Evolutionary conservation across 2,888 invertebrate species (phyloP).

Genomic region (Ischnura elegans): DNA sequence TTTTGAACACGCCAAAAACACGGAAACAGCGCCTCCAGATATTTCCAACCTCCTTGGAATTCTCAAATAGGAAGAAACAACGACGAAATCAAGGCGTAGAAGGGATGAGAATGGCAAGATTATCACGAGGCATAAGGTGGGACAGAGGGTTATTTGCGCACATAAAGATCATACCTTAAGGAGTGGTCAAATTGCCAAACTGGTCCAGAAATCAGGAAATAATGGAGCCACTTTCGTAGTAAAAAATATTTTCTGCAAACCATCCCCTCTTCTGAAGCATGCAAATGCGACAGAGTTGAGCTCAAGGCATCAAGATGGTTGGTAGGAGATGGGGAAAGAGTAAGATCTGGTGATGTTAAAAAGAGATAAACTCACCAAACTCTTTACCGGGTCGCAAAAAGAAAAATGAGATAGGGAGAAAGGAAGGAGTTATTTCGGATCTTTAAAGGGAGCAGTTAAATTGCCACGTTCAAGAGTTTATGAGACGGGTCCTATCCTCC

Average conservation of each 20-base stretch:
- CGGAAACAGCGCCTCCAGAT: no score
- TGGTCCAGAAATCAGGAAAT: constrained; percentile 11
- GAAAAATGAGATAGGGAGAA: neutral
- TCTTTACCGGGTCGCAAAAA: neutral
- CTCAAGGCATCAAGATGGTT: neutral
- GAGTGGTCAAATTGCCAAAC: neutral
- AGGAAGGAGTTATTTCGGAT: neutral
- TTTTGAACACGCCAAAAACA: no score
- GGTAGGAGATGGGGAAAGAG: neutral
- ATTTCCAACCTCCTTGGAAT: no score
- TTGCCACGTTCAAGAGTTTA: neutral
- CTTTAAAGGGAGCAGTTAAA: neutral
- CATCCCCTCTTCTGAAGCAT: constrained; percentile 16
- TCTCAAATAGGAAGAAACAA: no score
- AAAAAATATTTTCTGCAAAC: no score
- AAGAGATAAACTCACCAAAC: constrained; percentile 35
- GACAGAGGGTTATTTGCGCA: neutral
- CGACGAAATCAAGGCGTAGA: no score
- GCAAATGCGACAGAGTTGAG: constrained; percentile 43
- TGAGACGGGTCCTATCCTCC: neutral
- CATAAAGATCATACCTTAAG: no score
- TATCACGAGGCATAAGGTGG: neutral
- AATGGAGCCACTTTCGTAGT: constrained; percentile 56
- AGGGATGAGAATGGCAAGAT: neutral
- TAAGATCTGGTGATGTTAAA: neutral